Evolutionary conservation across 2,113 vertebrate species (phyloP).

Genomic region (Nannobrachium achirus): DNA sequence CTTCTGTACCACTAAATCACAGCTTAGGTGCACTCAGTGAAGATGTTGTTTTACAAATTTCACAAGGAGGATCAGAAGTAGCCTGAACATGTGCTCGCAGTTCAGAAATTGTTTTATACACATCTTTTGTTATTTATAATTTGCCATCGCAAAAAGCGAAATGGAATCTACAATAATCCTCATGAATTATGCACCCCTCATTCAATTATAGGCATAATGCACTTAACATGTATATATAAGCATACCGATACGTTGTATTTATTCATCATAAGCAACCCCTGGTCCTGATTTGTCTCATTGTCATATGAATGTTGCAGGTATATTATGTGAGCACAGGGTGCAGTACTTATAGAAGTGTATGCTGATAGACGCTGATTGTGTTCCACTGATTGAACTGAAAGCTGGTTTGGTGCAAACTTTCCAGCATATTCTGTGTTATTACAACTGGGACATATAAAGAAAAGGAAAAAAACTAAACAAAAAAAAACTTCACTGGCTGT

Average conservation of each 20-base stretch:
- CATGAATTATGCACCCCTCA: slow-evolving; percentile 43
- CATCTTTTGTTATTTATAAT: slow-evolving; percentile 19
- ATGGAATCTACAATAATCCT: slow-evolving; percentile 13
- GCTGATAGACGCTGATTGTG: slow-evolving; percentile 63
- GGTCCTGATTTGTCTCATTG: slow-evolving; percentile 58
- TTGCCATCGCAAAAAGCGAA: slow-evolving; percentile 19
- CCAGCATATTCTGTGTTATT: slow-evolving; percentile 29
- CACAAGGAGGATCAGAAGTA: slow-evolving; percentile 13
- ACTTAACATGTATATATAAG: slow-evolving; percentile 67
- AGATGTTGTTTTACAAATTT: slow-evolving; percentile 33
- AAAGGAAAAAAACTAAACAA: slow-evolving; percentile 12
- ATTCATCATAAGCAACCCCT: slow-evolving; percentile 54
- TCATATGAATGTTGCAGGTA: slow-evolving; percentile 68
- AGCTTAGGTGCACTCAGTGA: slow-evolving; percentile 42
- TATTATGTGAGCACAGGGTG: slow-evolving; percentile 54
- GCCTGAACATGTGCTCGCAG: slow-evolving; percentile 23
- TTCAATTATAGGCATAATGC: slow-evolving; percentile 48
- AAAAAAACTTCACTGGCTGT: slow-evolving; percentile 14
- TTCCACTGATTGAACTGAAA: slow-evolving; percentile 49
- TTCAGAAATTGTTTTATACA: slow-evolving; percentile 14
- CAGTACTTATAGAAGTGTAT: slow-evolving; percentile 53
- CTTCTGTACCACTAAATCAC: slow-evolving; percentile 31
- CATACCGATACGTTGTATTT: slow-evolving; percentile 63
- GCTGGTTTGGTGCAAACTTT: slow-evolving; percentile 48
- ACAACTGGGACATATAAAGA: slow-evolving; percentile 50